Percentiles rank a stretch among this genome's conserved stretches.
These are phyloP conservation scores for Boloria selene DNA, from an alignment of 2,888 invertebrate genomes.

Conservation along the genomic window DNA sequence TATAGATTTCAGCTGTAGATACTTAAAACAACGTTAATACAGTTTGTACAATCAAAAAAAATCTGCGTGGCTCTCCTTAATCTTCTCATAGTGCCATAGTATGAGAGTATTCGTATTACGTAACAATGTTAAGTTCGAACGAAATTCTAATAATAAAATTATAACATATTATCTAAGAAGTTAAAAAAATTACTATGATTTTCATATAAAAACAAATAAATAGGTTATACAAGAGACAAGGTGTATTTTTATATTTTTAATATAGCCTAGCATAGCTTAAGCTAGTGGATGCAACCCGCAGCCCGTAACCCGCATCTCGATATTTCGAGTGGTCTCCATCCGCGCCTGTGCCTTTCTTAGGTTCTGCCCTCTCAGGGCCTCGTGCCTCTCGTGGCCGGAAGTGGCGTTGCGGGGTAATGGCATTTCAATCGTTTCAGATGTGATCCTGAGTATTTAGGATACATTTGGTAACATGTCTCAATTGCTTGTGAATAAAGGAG, in stretches of 20 bases:
- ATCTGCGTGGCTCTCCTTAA: no score
- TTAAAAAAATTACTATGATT: no score
- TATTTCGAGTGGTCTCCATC: conserved; percentile 34
- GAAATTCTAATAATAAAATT: no score
- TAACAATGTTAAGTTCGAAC: no score
- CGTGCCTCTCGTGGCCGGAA: conserved; percentile 31
- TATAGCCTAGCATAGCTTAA: neutral
- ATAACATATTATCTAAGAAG: no score
- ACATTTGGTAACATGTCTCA: conserved; percentile 19
- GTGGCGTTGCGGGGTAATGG: conserved; percentile 34
- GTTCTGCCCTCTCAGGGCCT: conserved; percentile 21
- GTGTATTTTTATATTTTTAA: no score
- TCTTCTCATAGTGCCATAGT: no score
- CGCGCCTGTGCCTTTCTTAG: conserved; percentile 32
- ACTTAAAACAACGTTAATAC: neutral
- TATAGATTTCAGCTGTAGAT: no score
- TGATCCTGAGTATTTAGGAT: conserved; percentile 15
- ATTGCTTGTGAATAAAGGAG: neutral
- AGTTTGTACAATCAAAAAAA: neutral
- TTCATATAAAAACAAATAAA: no score
- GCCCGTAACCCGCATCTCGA: conserved; percentile 32
- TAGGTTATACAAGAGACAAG: no score
- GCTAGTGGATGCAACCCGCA: neutral
- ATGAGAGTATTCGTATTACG: no score
- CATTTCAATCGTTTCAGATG: conserved; percentile 25